Conservation (phyloP, 2,888 invertebrate genomes). For the Agrotis ipsilon region DNA sequence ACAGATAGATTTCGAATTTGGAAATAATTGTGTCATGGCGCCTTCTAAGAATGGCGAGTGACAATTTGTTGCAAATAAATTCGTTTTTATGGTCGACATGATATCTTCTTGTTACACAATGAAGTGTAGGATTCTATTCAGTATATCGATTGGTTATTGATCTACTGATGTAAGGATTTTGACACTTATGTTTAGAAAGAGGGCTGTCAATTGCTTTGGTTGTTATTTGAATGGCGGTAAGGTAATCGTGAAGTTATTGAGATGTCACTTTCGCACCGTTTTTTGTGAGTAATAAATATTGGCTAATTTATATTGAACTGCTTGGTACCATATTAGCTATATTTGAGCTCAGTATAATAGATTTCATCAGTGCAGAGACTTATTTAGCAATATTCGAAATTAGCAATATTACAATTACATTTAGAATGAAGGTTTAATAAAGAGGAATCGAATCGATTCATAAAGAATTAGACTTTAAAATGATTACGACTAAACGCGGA, state of each 20-base stretch:
- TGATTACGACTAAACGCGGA: too few species aligned
- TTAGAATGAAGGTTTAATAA: background rate
- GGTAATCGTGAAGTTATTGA: constrained; percentile 17
- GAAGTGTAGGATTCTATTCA: constrained; percentile 57
- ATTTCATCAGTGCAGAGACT: background rate
- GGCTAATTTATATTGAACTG: background rate
- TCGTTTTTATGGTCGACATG: constrained; percentile 67
- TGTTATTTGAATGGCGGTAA: constrained; percentile 39
- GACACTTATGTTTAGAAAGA: constrained; percentile 47
- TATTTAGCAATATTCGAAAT: background rate
- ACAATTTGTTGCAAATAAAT: constrained; percentile 86
- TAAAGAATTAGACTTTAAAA: background rate
- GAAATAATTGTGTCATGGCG: constrained; percentile 80
- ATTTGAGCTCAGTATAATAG: background rate
- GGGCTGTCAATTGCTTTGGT: constrained; percentile 46
- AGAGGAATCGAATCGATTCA: background rate
- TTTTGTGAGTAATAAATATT: constrained; percentile 20
- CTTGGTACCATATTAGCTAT: background rate
- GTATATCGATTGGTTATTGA: constrained; percentile 60
- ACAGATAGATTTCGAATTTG: constrained; percentile 74
- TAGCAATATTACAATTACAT: background rate
- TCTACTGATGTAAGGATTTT: constrained; percentile 46
- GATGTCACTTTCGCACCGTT: constrained; percentile 20
- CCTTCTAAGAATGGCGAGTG: constrained; percentile 80
- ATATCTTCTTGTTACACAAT: constrained; percentile 55